Percentiles rank a stretch among this genome's conserved stretches.
These are phyloP conservation scores for Lepus europaeus DNA, from an alignment of 2,113 vertebrate genomes.

Conservation along the genomic window DNA sequence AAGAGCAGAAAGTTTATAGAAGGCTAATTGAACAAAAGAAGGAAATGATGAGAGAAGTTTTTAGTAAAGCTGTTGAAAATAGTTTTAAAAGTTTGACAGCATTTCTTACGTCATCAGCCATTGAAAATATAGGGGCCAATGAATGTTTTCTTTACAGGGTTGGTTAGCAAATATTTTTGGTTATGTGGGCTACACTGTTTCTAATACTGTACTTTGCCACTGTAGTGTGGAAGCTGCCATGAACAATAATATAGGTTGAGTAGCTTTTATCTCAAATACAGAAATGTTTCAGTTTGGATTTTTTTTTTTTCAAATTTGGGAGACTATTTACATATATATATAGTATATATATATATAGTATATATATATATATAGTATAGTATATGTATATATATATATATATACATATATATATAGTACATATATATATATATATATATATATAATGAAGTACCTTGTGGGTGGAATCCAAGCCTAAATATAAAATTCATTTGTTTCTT, in stretches of 20 bases:
- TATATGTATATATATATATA: background rate
- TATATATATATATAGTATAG: background rate
- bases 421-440: background rate
- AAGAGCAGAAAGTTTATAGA: constrained; percentile 48
- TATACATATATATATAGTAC: background rate
- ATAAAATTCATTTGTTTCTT: background rate
- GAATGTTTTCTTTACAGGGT: constrained; percentile 1
- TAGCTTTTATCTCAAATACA: background rate
- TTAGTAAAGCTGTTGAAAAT: constrained; percentile 24
- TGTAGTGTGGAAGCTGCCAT: background rate
- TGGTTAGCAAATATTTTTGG: constrained; percentile 8
- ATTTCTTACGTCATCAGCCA: constrained; percentile 26
- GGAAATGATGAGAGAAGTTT: background rate
- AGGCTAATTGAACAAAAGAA: background rate
- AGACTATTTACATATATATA: background rate
- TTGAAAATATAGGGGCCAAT: background rate
- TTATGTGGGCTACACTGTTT: background rate
- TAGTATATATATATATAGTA: background rate
- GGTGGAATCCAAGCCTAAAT: background rate
- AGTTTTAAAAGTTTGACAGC: constrained; percentile 22
- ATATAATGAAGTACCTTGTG: background rate
- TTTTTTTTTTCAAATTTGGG: background rate
- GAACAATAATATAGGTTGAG: background rate
- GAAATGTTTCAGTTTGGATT: background rate
- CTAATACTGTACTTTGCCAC: background rate